phyloP scores from a whole-genome alignment of 2,113 vertebrate species.

The Puffinus mauretanicus region DNA sequence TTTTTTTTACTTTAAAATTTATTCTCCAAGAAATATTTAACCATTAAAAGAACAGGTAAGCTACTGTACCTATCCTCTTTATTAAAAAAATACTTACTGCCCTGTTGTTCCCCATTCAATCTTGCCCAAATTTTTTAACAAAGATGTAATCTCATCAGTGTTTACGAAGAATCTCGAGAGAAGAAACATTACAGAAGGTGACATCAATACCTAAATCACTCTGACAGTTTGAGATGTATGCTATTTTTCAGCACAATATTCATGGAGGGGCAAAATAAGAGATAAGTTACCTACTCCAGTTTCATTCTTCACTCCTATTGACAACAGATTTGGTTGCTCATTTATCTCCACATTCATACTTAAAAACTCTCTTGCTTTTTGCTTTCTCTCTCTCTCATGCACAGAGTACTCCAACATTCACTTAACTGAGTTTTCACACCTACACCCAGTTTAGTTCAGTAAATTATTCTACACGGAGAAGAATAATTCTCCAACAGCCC shows the following conservation, averaged over 20 bases:
- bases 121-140: slow-evolving; percentile 57
- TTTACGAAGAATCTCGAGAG: slow-evolving; percentile 30
- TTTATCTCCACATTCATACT: not conserved
- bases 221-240: fast-evolving
- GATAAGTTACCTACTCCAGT: not conserved
- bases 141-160: slow-evolving; percentile 18
- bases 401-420: not conserved
- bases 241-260: not conserved
- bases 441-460: not conserved
- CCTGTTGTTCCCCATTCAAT: slow-evolving; percentile 46
- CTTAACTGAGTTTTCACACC: not conserved
- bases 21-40: not conserved
- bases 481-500: not conserved
- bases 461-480: not conserved
- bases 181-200: not conserved
- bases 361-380: not conserved
- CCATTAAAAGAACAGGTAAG: not conserved
- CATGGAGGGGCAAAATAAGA: not conserved
- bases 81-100: slow-evolving; percentile 64
- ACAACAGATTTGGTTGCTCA: not conserved
- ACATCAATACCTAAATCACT: not conserved
- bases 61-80: not conserved
- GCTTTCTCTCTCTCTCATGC: not conserved
- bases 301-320: not conserved
- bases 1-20: not conserved